Percentiles rank a stretch among this genome's conserved stretches.
These are phyloP conservation scores for Pemphigus obesinymphae DNA, from an alignment of 1,140 invertebrate species.

Conservation along the genomic window DNA sequence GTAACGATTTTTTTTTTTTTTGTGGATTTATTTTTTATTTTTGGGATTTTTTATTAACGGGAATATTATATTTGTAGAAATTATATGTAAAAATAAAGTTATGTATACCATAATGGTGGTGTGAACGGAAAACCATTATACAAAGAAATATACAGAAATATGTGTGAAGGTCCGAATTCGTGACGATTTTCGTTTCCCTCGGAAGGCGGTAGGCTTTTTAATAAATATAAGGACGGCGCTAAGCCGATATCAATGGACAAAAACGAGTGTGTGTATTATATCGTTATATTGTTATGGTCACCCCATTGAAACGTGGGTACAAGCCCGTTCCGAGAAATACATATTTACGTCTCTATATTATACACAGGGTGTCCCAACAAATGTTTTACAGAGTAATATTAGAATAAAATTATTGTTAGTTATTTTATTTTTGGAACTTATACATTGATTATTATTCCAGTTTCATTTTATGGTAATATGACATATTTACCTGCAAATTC, in stretches of 20 bases:
- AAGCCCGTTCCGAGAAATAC: slow-evolving; percentile 14
- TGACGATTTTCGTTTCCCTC: neutral
- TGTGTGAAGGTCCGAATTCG: neutral
- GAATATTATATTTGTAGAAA: too few relatives aligned
- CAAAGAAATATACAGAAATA: neutral
- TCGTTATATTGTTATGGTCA: slow-evolving; percentile 1
- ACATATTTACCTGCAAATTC: too few relatives aligned
- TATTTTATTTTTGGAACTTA: too few relatives aligned
- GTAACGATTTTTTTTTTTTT: too few relatives aligned
- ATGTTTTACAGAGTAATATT: too few relatives aligned
- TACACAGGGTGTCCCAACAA: too few relatives aligned
- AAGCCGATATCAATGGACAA: slow-evolving; percentile 26
- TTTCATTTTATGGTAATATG: too few relatives aligned
- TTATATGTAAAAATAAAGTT: too few relatives aligned
- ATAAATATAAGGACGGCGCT: neutral
- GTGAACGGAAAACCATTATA: neutral
- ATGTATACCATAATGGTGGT: too few relatives aligned
- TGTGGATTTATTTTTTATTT: neutral
- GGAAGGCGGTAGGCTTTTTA: neutral
- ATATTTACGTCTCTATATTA: neutral
- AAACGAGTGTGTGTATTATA: neutral
- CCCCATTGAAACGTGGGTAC: slow-evolving; percentile 33
- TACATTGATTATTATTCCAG: too few relatives aligned
- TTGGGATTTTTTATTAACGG: too few relatives aligned
- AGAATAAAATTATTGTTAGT: too few relatives aligned